phyloP scores from a whole-genome alignment of 2,797 vertebrate species.

The Microcaecilia unicolor region DNA sequence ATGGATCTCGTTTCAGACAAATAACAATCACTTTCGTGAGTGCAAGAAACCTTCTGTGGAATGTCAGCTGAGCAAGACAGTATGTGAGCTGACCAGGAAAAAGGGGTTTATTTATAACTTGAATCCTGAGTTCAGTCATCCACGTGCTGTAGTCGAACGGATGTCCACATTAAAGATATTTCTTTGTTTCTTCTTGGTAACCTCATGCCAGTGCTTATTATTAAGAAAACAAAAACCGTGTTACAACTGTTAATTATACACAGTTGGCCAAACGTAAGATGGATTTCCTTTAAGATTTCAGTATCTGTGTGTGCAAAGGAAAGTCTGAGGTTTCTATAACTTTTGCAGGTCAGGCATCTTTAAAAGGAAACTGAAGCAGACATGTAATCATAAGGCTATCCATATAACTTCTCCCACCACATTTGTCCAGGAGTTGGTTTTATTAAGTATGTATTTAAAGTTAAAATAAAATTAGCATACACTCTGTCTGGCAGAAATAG shows the following conservation, averaged over 20 bases:
- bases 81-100: constrained; percentile 38
- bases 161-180: no score
- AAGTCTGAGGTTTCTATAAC: constrained; percentile 28
- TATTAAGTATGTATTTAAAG: constrained; percentile 12
- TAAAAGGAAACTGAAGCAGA: constrained; percentile 26
- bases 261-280: constrained; percentile 6
- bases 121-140: no score
- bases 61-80: constrained; percentile 40
- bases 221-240: no score
- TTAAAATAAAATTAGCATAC: constrained; percentile 2
- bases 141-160: no score
- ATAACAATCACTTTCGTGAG: constrained; percentile 26
- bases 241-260: no score
- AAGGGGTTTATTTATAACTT: no score
- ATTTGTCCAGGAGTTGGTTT: constrained; percentile 15
- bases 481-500: constrained; percentile 32
- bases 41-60: constrained; percentile 21
- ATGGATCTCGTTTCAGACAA: constrained; percentile 52
- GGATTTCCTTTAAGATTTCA: not conserved
- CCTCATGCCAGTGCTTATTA: no score
- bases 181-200: no score
- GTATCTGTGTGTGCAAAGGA: constrained; percentile 7
- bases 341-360: constrained; percentile 16
- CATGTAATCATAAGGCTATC: constrained; percentile 16
- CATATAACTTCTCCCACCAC: constrained; percentile 25